These are phyloP conservation scores for Amaurobius ferox DNA, from an alignment of 2,888 invertebrate genomes.

Conservation along the genomic window DNA sequence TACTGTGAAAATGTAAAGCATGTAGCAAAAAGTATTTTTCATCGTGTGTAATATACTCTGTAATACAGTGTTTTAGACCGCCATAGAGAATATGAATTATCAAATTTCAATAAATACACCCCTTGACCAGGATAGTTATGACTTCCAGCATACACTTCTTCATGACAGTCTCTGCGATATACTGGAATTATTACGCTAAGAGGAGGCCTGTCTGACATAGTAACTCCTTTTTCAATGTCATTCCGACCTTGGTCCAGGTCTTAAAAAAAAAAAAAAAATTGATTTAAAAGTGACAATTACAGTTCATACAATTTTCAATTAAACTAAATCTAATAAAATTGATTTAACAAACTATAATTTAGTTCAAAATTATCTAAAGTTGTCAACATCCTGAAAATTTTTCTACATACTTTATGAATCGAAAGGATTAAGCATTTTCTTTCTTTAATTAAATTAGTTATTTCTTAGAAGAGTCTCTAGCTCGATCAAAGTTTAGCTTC, in stretches of 20 bases:
- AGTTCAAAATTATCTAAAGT: too few species aligned
- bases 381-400: too few species aligned
- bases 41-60: constrained; percentile 96
- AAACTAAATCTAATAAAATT: too few species aligned
- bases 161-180: constrained; percentile 96
- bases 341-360: too few species aligned
- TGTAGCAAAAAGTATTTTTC: constrained; percentile 35
- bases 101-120: constrained; percentile 98
- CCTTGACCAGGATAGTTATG: constrained; percentile 98
- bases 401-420: too few species aligned
- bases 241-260: constrained; percentile 32
- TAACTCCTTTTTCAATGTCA: constrained; percentile 55
- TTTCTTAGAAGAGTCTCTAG: too few species aligned
- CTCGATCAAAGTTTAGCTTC: too few species aligned
- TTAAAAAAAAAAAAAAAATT: too few species aligned
- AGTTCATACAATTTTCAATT: too few species aligned
- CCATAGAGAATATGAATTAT: constrained; percentile 99
- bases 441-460: too few species aligned
- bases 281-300: too few species aligned
- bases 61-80: constrained; percentile 99
- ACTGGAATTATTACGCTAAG: constrained; percentile 94
- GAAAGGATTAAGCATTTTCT: too few species aligned
- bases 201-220: constrained; percentile 79
- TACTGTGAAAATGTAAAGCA: constrained; percentile 22
- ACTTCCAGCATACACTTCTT: constrained; percentile 97